Conservation (phyloP, 2,888 invertebrate genomes). For the Panzeria rudis region DNA sequence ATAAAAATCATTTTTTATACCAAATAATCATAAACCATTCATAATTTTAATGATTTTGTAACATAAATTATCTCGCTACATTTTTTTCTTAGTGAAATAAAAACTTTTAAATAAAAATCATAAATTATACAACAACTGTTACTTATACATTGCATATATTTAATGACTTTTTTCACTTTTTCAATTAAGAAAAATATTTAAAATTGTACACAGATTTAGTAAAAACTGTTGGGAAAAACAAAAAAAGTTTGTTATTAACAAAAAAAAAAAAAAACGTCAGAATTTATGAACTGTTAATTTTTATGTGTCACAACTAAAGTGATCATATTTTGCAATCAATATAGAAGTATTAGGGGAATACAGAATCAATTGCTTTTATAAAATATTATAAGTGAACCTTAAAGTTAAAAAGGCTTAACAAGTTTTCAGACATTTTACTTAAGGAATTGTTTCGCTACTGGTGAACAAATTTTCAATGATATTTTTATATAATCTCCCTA, state of each 20-base stretch:
- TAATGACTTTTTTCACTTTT: constrained; percentile 1
- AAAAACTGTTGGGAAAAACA: constrained; percentile 24
- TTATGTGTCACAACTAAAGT: constrained; percentile 68
- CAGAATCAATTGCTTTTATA: background rate
- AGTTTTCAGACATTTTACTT: background rate
- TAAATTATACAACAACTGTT: constrained; percentile 58
- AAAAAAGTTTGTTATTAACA: constrained; percentile 51
- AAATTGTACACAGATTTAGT: constrained; percentile 8
- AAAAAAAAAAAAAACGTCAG: background rate
- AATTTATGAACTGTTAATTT: constrained; percentile 70
- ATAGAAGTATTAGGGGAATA: constrained; percentile 8
- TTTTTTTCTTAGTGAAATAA: background rate
- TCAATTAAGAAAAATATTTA: constrained; percentile 36
- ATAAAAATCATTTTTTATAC: constrained; percentile 18
- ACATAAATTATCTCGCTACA: constrained; percentile 46
- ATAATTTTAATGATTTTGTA: constrained; percentile 52
- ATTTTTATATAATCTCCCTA: background rate
- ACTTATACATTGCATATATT: background rate
- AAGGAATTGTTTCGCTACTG: background rate
- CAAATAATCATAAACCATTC: constrained; percentile 59
- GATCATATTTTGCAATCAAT: constrained; percentile 62
- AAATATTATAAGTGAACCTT: too few species aligned
- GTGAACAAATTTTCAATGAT: background rate
- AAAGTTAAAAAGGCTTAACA: background rate
- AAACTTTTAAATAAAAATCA: constrained; percentile 39